Percentiles rank a stretch among this genome's conserved stretches.
Evolutionary conservation across 2,113 vertebrate genomes (phyloP).

Genomic region (Zosterops japonicus): DNA sequence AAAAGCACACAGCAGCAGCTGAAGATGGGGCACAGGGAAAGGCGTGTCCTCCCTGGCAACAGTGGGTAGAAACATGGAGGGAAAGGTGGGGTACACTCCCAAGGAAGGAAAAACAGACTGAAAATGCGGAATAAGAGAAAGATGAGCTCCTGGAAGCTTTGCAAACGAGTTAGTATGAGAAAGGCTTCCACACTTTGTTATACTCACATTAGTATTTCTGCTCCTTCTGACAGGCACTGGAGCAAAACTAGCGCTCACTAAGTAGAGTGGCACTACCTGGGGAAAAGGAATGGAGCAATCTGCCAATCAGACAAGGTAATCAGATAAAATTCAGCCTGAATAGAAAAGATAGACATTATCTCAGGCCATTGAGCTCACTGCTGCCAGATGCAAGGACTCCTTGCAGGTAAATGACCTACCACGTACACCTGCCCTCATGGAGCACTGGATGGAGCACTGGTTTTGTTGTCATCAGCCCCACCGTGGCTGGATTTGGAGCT

Average conservation of each 20-base stretch:
- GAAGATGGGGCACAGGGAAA: background rate
- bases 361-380: background rate
- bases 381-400: background rate
- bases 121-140: background rate
- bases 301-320: background rate
- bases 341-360: background rate
- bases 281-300: background rate
- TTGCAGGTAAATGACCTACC: background rate
- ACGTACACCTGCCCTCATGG: accelerated
- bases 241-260: conserved; percentile 10
- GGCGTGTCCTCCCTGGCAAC: background rate
- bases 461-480: background rate
- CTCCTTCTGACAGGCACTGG: background rate
- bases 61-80: background rate
- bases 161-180: background rate
- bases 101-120: background rate
- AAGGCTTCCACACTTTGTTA: background rate
- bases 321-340: background rate
- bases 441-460: background rate
- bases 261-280: background rate
- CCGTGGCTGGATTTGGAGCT: background rate
- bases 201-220: conserved; percentile 6
- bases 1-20: background rate
- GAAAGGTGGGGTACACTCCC: background rate
- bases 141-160: background rate